phyloP scores from a whole-genome alignment of 1,140 invertebrate species.

The Drosophila busckii region DNA sequence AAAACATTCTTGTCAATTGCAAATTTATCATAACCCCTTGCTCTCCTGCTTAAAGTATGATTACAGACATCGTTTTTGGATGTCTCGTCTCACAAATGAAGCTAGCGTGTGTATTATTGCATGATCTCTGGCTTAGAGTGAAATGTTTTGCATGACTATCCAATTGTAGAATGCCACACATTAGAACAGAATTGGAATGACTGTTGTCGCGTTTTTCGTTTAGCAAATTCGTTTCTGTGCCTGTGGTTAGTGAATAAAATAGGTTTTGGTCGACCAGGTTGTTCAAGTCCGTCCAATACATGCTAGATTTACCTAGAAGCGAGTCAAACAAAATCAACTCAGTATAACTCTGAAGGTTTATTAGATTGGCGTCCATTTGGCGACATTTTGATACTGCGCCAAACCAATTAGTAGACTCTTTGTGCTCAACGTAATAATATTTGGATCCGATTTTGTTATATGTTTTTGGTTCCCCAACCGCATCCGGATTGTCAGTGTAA shows the following conservation, averaged over 20 bases:
- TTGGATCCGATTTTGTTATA: conserved; percentile 3
- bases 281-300: conserved; percentile 30
- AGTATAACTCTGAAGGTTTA: conserved; percentile 2
- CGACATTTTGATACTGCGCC: conserved; percentile 10
- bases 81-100: conserved; percentile 17
- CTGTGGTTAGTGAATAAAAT: conserved; percentile 18
- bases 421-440: not conserved
- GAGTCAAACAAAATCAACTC: not conserved
- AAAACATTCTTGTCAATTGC: no score
- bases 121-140: not conserved
- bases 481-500: not conserved
- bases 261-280: not conserved
- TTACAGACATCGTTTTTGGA: not conserved
- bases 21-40: no score
- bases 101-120: not conserved
- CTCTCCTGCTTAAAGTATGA: no score
- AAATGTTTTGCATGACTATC: not conserved
- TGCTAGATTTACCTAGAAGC: not conserved
- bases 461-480: not conserved
- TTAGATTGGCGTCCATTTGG: conserved; percentile 1
- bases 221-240: not conserved
- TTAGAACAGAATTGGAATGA: not conserved
- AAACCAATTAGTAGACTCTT: conserved; percentile 8
- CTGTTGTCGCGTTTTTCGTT: not conserved
- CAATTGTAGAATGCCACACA: conserved; percentile 2